These are phyloP conservation scores for Polia nebulosa DNA, from an alignment of 2,888 invertebrate species.

Conservation along the genomic window DNA sequence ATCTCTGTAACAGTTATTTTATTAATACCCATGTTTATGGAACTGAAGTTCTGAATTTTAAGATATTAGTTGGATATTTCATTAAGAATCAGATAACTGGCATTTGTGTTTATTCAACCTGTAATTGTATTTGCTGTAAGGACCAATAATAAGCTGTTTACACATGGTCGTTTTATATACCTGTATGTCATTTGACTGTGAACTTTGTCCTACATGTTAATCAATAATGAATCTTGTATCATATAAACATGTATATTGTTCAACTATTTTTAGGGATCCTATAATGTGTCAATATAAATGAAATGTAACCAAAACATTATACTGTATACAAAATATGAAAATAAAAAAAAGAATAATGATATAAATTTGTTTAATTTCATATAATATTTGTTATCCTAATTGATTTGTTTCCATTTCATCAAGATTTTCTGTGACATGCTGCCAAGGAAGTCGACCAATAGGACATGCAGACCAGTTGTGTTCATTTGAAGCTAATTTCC, in stretches of 20 bases:
- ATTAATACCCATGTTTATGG: constrained; percentile 57
- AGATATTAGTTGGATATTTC: constrained; percentile 79
- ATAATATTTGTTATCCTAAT: constrained; percentile 33
- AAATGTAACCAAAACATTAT: constrained; percentile 89
- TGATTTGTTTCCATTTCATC: constrained; percentile 52
- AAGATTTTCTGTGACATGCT: constrained; percentile 53
- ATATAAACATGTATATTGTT: constrained; percentile 89
- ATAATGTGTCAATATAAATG: constrained; percentile 88
- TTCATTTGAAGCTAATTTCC: constrained; percentile 77
- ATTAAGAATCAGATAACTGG: constrained; percentile 62
- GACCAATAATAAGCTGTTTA: constrained; percentile 84
- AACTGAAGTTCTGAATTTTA: constrained; percentile 67
- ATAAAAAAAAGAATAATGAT: constrained; percentile 88
- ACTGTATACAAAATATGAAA: constrained; percentile 89
- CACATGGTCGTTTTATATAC: constrained; percentile 80
- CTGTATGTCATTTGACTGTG: constrained; percentile 79
- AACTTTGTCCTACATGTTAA: constrained; percentile 77
- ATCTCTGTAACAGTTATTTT: constrained; percentile 51
- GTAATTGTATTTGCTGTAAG: constrained; percentile 78
- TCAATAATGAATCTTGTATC: constrained; percentile 86
- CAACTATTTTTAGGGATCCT: constrained; percentile 87
- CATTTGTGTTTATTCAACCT: constrained; percentile 68
- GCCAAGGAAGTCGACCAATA: constrained; percentile 89
- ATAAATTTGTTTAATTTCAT: constrained; percentile 66
- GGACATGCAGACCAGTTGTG: constrained; percentile 87